These are phyloP conservation scores for Pseudochirops cupreus DNA, from an alignment of 2,797 vertebrate genomes.

Conservation along the genomic window DNA sequence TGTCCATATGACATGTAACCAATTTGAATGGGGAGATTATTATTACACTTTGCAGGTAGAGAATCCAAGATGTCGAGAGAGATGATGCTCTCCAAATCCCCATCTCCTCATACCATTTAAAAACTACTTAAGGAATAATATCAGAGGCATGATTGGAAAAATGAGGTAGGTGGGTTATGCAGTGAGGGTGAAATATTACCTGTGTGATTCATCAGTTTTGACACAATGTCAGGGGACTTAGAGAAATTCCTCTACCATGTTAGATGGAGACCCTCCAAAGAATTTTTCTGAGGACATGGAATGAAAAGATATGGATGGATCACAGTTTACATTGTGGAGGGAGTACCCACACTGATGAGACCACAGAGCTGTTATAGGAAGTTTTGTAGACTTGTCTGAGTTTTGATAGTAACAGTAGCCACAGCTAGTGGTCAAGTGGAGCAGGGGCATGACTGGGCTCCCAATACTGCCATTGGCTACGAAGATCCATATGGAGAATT, in stretches of 20 bases:
- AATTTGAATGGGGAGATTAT: not conserved
- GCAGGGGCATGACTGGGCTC: not conserved
- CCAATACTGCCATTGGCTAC: not conserved
- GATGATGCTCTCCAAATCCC: not conserved
- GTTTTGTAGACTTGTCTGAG: not conserved
- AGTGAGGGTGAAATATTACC: not conserved
- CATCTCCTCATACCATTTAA: not conserved
- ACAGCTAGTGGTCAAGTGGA: not conserved
- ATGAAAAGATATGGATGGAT: not conserved
- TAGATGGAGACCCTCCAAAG: not conserved
- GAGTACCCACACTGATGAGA: not conserved
- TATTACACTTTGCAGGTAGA: not conserved
- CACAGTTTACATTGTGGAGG: not conserved
- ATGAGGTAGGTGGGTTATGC: not conserved
- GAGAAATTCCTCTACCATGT: not conserved
- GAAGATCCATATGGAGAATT: not conserved
- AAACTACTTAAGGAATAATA: not conserved
- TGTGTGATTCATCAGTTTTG: not conserved
- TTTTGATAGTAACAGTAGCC: not conserved
- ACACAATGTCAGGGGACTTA: not conserved
- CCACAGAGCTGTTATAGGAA: not conserved
- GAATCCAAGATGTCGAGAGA: not conserved
- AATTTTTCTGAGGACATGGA: not conserved
- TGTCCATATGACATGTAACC: not conserved
- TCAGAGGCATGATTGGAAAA: not conserved